Evolutionary conservation across 2,797 vertebrate species (phyloP).

Genomic region (Sarcophilus harrisii): DNA sequence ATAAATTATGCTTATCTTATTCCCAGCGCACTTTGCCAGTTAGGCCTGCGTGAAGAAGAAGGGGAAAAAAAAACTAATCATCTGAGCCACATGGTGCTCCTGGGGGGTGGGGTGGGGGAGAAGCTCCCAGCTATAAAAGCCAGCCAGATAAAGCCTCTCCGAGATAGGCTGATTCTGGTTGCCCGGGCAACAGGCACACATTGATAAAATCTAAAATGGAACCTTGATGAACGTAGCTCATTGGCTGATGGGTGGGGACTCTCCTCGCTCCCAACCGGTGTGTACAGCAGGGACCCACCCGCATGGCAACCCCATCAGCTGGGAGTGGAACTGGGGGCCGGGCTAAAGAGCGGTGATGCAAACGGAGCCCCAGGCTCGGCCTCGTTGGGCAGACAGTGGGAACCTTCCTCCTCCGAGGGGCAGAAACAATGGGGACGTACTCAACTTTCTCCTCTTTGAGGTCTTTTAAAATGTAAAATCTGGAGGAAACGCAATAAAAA

Average conservation of each 20-base stretch:
- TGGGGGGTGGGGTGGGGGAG: constrained; percentile 70
- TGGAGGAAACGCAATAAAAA: neutral
- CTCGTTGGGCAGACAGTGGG: constrained; percentile 28
- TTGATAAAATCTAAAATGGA: constrained; percentile 85
- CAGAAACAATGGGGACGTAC: neutral
- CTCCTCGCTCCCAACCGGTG: neutral
- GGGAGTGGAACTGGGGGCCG: constrained; percentile 42
- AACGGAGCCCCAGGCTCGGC: neutral
- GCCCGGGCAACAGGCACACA: constrained; percentile 85
- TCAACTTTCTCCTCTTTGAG: neutral
- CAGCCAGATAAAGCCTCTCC: constrained; percentile 85
- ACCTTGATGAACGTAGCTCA: constrained; percentile 79
- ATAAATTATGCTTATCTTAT: constrained; percentile 89
- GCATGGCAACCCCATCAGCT: constrained; percentile 49
- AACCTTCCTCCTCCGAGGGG: neutral
- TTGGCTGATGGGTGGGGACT: constrained; percentile 77
- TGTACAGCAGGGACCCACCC: neutral
- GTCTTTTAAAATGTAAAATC: neutral
- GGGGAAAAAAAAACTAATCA: constrained; percentile 81
- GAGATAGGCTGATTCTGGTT: constrained; percentile 86
- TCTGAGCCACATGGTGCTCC: constrained; percentile 86
- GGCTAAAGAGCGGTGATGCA: constrained; percentile 37
- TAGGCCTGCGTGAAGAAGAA: constrained; percentile 74
- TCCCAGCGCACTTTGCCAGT: constrained; percentile 82
- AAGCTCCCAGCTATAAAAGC: constrained; percentile 79